Evolutionary conservation across 1,140 invertebrate species (phyloP).

Genomic region (Hylyphantes graminicola): DNA sequence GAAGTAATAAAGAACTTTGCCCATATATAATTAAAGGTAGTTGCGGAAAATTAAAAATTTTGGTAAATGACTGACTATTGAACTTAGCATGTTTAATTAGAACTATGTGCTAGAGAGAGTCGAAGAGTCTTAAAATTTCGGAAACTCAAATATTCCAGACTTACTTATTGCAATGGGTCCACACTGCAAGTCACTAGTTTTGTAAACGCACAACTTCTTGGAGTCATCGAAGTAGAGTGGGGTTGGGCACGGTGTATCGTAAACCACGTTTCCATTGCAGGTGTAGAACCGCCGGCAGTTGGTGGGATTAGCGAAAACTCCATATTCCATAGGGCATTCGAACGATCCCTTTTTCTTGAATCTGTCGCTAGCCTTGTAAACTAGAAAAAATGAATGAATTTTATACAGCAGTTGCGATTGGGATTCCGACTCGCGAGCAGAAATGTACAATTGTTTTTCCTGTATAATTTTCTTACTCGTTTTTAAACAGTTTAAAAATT

Average conservation of each 20-base stretch:
- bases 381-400: background rate
- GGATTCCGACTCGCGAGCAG: too few species aligned
- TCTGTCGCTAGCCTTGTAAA: background rate
- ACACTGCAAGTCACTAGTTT: slow-evolving; percentile 85
- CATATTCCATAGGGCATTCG: slow-evolving; percentile 78
- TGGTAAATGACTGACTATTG: too few species aligned
- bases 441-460: too few species aligned
- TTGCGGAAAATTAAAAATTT: too few species aligned
- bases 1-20: too few species aligned
- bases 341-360: slow-evolving; percentile 67
- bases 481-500: too few species aligned
- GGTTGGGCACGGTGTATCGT: slow-evolving; percentile 82
- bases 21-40: too few species aligned
- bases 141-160: slow-evolving; percentile 13
- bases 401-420: too few species aligned
- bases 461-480: too few species aligned
- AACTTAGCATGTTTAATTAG: too few species aligned
- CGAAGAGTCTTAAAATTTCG: too few species aligned
- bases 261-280: slow-evolving; percentile 87
- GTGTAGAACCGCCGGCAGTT: slow-evolving; percentile 88
- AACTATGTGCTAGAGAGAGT: too few species aligned
- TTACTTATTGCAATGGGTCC: slow-evolving; percentile 76
- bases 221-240: slow-evolving; percentile 90
- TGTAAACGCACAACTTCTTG: slow-evolving; percentile 90
- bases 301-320: slow-evolving; percentile 88